Base-by-base conservation (phyloP, 1,140 invertebrate species). In the Pseudomyrmex pallidus region DNA sequence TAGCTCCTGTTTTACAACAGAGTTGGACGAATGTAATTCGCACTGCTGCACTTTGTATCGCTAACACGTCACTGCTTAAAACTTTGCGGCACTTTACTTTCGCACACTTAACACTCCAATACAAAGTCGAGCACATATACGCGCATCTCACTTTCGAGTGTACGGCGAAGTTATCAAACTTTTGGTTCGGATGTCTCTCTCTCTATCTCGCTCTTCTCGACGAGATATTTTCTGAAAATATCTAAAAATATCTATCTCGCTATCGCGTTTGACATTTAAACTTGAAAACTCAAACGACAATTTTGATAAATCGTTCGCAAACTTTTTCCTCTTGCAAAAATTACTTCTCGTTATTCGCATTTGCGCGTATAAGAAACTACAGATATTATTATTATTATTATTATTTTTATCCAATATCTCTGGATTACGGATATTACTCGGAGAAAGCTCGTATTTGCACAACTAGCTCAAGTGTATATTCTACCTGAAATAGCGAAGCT, bases 11-110 rank as follows among this genome's bases (percentile, higher is more conserved):
- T 13, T 35, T 46, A 64, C 8, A 64, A 64, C 25, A 12, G 13
- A 64, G 62, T 64, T 64, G 62, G 25, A 46, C 20, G 62, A 64
- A 64, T 64, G 35, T 46, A 64, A 64, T 64, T 64, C 25, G 25
- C 13, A n/a, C 62, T 35, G 35, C 62, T 35, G 20, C 20, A 64
- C 62, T 64, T 44, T 8, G 61, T n/a, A 7, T 12, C 25, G 62
- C 25, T 46, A 64, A 64, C 62, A 44, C 62, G 35, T 64, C 62
- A 44, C 62, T 64, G 62, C 13, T 64, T 44, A 64, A 64, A 64
- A 64, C 62, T 64, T 64, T 7, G 62, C 62, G 13, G 7, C 62
- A 46, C 62, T 64, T 64, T 46, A 44, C 62, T n/a, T 35, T 46
- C 35, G 13, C 62, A 15, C 62, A 46, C 62, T 64, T 64, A 44